Evolutionary conservation across 37 sponge, comb jelly and placozoan genomes (phyloP).

Genomic region (Mnemiopsis leidyi): DNA sequence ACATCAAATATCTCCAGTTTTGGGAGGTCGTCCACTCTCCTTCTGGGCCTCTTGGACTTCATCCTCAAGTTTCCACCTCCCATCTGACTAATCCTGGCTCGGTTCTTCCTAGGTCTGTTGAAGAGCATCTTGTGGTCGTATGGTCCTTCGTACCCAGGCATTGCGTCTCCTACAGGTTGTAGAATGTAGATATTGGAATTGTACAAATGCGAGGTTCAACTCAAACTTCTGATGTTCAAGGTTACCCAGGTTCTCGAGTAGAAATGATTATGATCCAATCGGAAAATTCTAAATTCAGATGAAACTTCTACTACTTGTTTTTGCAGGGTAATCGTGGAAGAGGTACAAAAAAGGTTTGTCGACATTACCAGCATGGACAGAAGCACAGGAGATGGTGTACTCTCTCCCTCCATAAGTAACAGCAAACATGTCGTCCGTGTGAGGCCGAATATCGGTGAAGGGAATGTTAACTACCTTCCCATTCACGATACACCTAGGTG

Average conservation of each 20-base stretch:
- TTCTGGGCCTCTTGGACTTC: neutral
- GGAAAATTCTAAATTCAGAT: neutral
- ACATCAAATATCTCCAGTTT: constrained; percentile 48
- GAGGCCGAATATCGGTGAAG: neutral
- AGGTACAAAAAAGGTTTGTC: no score
- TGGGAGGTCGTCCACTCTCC: constrained; percentile 11
- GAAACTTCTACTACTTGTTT: neutral
- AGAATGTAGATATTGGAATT: neutral
- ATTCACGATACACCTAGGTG: neutral
- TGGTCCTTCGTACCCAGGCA: neutral
- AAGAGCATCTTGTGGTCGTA: constrained; percentile 41
- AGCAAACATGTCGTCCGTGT: neutral
- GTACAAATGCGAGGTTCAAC: no score
- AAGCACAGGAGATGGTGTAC: constrained; percentile 10
- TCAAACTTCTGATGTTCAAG: no score
- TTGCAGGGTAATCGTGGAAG: no score
- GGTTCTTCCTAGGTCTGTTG: constrained; percentile 25
- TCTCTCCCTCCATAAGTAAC: neutral
- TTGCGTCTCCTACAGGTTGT: neutral
- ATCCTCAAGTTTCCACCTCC: constrained; percentile 36
- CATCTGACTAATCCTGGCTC: neutral
- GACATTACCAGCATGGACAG: constrained; percentile 16
- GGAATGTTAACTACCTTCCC: neutral
- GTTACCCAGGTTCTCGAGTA: no score
- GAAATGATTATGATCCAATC: no score